These are phyloP conservation scores for Caenorhabditis sulstoni DNA, from an alignment of 2,888 invertebrate species.

Conservation along the genomic window DNA sequence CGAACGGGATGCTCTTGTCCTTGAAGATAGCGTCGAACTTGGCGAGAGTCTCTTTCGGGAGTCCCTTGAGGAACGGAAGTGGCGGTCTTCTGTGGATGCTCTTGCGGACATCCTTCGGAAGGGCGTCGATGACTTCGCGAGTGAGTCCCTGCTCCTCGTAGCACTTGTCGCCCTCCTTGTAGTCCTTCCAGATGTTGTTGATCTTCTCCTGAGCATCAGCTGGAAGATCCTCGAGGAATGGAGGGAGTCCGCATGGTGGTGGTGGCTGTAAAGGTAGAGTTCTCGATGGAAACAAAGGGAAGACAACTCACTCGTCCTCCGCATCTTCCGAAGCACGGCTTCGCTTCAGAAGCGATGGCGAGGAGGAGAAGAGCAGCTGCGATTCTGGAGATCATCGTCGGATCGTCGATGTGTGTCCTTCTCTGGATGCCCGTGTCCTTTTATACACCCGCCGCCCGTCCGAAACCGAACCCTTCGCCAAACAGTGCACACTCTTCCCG, in stretches of 20 bases:
- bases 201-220: conserved; percentile 57
- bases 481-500: conserved; percentile 35
- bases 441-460: conserved; percentile 33
- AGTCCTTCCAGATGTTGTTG: conserved; percentile 66
- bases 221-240: conserved; percentile 64
- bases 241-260: conserved; percentile 67
- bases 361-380: conserved; percentile 38
- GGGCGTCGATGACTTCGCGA: conserved; percentile 59
- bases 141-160: conserved; percentile 65
- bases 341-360: conserved; percentile 34
- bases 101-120: conserved; percentile 55
- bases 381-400: conserved; percentile 41
- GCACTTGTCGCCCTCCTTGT: conserved; percentile 70
- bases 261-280: conserved; percentile 29
- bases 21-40: conserved; percentile 66
- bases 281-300: background rate
- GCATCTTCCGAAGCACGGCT: conserved; percentile 55
- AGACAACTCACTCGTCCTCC: conserved; percentile 43
- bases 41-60: conserved; percentile 55
- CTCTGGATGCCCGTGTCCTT: conserved; percentile 1
- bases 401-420: background rate
- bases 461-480: conserved; percentile 57
- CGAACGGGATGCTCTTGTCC: conserved; percentile 58
- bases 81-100: conserved; percentile 41
- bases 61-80: conserved; percentile 51